Evolutionary conservation across 2,797 vertebrate genomes (phyloP), one percentile per base, ranked within the genome.

Genomic region (Picus viridis): DNA sequence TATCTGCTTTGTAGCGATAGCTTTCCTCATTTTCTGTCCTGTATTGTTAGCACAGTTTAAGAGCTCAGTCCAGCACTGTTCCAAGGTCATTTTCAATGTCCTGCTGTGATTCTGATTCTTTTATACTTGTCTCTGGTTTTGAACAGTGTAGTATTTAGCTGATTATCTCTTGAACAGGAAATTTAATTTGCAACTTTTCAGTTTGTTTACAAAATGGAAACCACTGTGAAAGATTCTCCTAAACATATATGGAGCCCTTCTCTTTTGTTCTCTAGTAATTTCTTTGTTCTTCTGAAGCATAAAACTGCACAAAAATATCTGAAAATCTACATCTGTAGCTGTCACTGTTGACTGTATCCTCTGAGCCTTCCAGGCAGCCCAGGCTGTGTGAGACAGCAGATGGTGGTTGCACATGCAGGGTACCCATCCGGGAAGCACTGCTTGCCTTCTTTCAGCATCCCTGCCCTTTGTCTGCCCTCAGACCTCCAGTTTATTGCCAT

Each of bases 21-120:
- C 88, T 91, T 89, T 95, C 80, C 89, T 94, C 70, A 83, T 82
- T 95, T 96, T 92, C 93, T 10, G 11, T 71, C 73, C 75, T 0
- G 0, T 89, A 58, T 88, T 92, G 83, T 95, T 93, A 94, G 80
- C 13, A 26, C 85, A 83, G 59, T 94, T 92, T 95, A 91, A 93
- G 59, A 96, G 86, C 80, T 83, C 80, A 69, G 86, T 90, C 93
- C 91, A 91, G 65, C 76, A 43, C 95, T 96, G 88, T 94, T 90
- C 56, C 97, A 97, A 97, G 96, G 96, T 97, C 93, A 96, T 94
- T 97, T 95, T 97, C 83, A 86, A 89, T 94, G 71, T 94, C 95
- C 90, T 96, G 80, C 93, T 92, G 72, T 94, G 93, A 95, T 96
- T 97, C 88, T 84, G 68, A 95, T 95, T 90, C 93, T 92, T 97